These are phyloP conservation scores for Himalopsyche phryganea DNA, from an alignment of 1,140 invertebrate genomes.

Conservation along the genomic window DNA sequence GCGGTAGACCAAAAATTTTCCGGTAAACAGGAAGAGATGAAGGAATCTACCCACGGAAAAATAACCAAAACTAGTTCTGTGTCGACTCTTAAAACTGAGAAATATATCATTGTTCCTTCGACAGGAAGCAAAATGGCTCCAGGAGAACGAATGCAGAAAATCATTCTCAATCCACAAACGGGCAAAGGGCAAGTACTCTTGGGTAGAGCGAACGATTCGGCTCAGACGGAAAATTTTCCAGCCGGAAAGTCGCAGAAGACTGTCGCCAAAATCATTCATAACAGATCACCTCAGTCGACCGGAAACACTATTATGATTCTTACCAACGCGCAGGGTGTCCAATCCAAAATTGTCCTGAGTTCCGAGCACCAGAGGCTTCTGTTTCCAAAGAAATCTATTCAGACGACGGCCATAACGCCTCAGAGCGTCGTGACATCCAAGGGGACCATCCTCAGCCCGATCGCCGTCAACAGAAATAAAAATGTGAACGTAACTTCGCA, in stretches of 20 bases:
- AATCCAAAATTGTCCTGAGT: constrained; percentile 54
- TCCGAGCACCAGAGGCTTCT: constrained; percentile 51
- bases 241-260: constrained; percentile 2
- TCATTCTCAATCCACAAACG: constrained; percentile 48
- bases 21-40: constrained; percentile 26
- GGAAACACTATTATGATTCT: constrained; percentile 58
- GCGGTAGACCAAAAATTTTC: constrained; percentile 46
- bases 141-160: constrained; percentile 42
- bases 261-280: constrained; percentile 32
- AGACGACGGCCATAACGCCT: constrained; percentile 43
- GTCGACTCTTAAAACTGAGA: constrained; percentile 46
- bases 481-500: constrained; percentile 41
- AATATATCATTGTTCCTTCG: constrained; percentile 61
- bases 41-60: not conserved
- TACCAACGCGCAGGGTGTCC: constrained; percentile 56
- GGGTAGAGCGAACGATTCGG: constrained; percentile 36
- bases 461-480: constrained; percentile 50
- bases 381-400: constrained; percentile 38
- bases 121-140: constrained; percentile 37
- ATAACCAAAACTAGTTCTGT: constrained; percentile 1
- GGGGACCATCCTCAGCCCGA: constrained; percentile 49
- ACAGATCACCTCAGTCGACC: constrained; percentile 34
- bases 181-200: constrained; percentile 44
- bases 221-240: constrained; percentile 12
- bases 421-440: constrained; percentile 49